A percentile compares a stretch with the other conserved stretches of the same genome.
phyloP scores from a whole-genome alignment of 2,888 invertebrate genomes.

The Lampropteryx suffumata region DNA sequence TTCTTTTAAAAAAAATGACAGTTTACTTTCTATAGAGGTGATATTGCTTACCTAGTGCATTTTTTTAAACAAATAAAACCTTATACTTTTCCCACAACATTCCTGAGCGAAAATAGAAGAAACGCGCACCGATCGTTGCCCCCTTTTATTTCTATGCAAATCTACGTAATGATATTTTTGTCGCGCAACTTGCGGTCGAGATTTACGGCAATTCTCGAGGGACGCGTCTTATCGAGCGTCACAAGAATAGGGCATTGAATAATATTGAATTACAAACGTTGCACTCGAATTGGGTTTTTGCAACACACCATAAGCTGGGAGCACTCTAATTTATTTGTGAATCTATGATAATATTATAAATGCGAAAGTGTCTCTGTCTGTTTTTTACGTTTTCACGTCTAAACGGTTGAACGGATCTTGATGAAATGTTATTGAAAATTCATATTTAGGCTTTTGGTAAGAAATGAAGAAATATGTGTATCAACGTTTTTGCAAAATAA shows the following conservation, averaged over 20 bases:
- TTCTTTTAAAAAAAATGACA: too few relatives aligned
- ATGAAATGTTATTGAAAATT: too few relatives aligned
- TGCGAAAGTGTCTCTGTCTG: too few relatives aligned
- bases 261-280: slow-evolving; percentile 54
- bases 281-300: slow-evolving; percentile 19
- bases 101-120: slow-evolving; percentile 13
- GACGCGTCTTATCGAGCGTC: slow-evolving; percentile 33
- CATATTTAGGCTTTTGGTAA: too few relatives aligned
- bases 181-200: slow-evolving; percentile 67
- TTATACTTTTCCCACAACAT: slow-evolving; percentile 1
- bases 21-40: too few relatives aligned
- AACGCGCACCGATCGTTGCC: slow-evolving; percentile 35
- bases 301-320: too few relatives aligned
- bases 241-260: slow-evolving; percentile 41
- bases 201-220: slow-evolving; percentile 59
- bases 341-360: too few relatives aligned
- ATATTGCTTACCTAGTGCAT: background rate
- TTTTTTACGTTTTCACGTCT: too few relatives aligned
- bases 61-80: background rate
- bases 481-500: too few relatives aligned
- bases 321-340: too few relatives aligned
- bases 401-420: too few relatives aligned
- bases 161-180: slow-evolving; percentile 81
- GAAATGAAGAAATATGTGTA: too few relatives aligned
- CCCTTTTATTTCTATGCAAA: slow-evolving; percentile 74